A percentile compares a stretch with the other conserved stretches of the same genome.
Evolutionary conservation across 2,888 invertebrate species (phyloP).

Genomic region (Tridacna crocea): DNA sequence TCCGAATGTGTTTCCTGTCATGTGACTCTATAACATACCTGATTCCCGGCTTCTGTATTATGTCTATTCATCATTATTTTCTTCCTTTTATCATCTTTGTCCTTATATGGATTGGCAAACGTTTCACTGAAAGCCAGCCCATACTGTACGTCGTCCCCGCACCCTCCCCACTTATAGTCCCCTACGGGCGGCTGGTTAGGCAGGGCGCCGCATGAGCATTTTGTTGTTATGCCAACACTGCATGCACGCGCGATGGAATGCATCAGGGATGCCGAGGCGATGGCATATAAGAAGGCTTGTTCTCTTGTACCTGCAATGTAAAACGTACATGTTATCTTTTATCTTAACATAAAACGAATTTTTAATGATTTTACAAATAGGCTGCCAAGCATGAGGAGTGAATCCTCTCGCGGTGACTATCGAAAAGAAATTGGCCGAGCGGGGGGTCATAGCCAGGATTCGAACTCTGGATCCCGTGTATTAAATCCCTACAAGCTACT

Average conservation of each 20-base stretch:
- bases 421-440: no score
- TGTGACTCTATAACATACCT: constrained; percentile 85
- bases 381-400: no score
- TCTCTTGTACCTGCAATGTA: constrained; percentile 90
- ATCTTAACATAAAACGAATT: no score
- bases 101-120: constrained; percentile 82
- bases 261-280: constrained; percentile 91
- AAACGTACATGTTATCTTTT: background rate
- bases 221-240: constrained; percentile 89
- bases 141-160: constrained; percentile 89
- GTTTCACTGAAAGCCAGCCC: constrained; percentile 76
- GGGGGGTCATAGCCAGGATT: no score
- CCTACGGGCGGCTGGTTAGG: constrained; percentile 89
- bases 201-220: constrained; percentile 91
- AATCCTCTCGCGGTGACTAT: no score
- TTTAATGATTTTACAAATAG: no score
- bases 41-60: constrained; percentile 91
- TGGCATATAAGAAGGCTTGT: constrained; percentile 93
- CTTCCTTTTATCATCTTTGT: constrained; percentile 73
- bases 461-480: no score
- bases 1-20: no score
- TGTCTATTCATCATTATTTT: constrained; percentile 90
- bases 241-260: constrained; percentile 92
- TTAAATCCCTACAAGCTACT: no score
- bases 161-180: constrained; percentile 94